phyloP scores from a whole-genome alignment of 2,113 vertebrate species.

The Phrynocephalus versicolor region DNA sequence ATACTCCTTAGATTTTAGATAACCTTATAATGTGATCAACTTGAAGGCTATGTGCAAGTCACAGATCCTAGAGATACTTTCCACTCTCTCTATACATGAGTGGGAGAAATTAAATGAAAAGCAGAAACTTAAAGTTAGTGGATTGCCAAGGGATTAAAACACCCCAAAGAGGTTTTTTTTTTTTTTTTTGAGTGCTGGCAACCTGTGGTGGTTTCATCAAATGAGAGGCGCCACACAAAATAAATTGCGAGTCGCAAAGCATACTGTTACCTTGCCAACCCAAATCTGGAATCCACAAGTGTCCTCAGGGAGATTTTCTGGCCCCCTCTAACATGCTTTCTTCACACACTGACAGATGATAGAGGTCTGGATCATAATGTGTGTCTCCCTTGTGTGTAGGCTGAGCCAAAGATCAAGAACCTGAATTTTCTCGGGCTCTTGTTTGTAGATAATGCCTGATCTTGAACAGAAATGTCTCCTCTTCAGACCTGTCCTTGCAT shows the following conservation, averaged over 20 bases:
- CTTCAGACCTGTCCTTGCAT: no score
- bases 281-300: background rate
- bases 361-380: no score
- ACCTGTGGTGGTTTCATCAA: background rate
- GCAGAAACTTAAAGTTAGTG: background rate
- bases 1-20: slow-evolving; percentile 2
- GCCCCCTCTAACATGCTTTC: no score
- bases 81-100: background rate
- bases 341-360: no score
- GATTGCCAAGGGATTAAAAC: background rate
- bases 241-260: background rate
- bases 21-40: background rate
- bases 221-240: background rate
- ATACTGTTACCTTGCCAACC: background rate
- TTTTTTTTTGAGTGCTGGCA: no score
- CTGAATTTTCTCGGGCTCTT: no score
- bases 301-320: no score
- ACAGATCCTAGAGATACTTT: background rate
- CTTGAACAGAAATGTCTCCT: no score
- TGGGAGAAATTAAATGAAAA: background rate
- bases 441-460: no score
- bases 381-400: no score
- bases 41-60: background rate
- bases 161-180: background rate
- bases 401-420: no score